These are phyloP conservation scores for Temnothorax rugatulus DNA, from an alignment of 2,888 invertebrate genomes.

Conservation along the genomic window DNA sequence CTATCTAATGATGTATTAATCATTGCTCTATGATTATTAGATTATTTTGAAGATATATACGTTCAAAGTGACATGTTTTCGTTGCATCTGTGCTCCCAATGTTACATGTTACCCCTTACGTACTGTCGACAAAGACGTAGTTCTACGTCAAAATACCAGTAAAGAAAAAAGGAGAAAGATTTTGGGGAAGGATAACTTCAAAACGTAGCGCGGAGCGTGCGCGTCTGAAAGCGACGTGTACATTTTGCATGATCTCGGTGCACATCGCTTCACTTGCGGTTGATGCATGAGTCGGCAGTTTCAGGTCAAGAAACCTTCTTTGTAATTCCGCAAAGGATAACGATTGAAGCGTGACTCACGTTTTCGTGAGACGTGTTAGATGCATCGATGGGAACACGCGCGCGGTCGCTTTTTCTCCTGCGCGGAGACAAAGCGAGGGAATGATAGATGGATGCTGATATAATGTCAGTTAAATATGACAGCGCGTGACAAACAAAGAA, in stretches of 20 bases:
- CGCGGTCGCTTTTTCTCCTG: background rate
- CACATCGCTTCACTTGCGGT: background rate
- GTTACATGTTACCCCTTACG: no score
- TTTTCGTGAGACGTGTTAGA: background rate
- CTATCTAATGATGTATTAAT: no score
- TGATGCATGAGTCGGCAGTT: background rate
- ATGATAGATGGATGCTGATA: constrained; percentile 1
- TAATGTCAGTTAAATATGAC: constrained; percentile 20
- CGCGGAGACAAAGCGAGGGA: background rate
- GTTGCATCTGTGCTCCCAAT: no score
- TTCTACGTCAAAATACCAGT: background rate
- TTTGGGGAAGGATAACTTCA: background rate
- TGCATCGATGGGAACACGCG: background rate
- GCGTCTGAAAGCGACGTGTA: background rate
- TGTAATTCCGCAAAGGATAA: background rate
- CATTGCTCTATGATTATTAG: no score
- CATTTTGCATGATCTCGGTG: background rate
- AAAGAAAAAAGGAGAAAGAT: background rate
- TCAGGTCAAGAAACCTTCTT: background rate
- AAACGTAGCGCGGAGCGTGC: background rate
- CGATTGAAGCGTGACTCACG: constrained; percentile 24
- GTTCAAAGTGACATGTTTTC: no score
- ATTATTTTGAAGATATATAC: no score
- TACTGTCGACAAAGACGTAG: no score
- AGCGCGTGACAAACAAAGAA: background rate